Base-by-base conservation (phyloP, 2,113 vertebrate genomes). In the Oreotrochilus melanogaster region DNA sequence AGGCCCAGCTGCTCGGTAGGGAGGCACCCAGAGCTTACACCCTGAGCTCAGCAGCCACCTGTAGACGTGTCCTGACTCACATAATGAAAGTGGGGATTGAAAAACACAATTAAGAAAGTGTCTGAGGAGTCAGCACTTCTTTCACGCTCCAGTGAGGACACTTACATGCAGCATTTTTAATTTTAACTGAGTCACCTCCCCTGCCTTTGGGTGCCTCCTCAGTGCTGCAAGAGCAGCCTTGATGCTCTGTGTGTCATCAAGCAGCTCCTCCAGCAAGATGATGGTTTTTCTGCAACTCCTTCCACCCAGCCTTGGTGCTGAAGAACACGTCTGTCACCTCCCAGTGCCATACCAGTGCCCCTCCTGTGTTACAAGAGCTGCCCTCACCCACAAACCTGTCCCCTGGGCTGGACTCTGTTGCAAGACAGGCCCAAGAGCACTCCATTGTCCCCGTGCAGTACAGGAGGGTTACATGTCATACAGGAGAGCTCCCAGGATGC, bases 391-490 rank as follows among this genome's bases (percentile, higher is more conserved):
- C 25, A 66, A n/a, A 53, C 19, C 47, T 35, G 33, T 25, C n/a
- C 56, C 74, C 47, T 1, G 2, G n/a, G 57, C 62, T 79, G 0
- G 12, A 43, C 37, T 12, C 66, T 71, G n/a, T 47, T 25, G 31
- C 57, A 71, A 11, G 47, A n/a, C 0, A 1, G 47, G 50, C 8
- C 73, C 45, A 43, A 3, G 7, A 42, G 54, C 27, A 25, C 64
- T 28, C 7, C 27, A n/a, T 27, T 16, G 30, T 5, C 61, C n/a
- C 22, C 0, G 0, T 1, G 10, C 17, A 35, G 33, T 30, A 67
- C 48, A 6, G 23, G 15, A 9, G 7, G 18, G 23, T 14, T 43
- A 18, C 1, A 4, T 4, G 22, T 4, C 27, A 27, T 6, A 11
- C 65, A 23, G 61, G 39, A 7, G 33, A 69, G 33, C 16, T 62